These are phyloP conservation scores for Phainopepla nitens DNA, from an alignment of 2,113 vertebrate genomes.

Conservation along the genomic window DNA sequence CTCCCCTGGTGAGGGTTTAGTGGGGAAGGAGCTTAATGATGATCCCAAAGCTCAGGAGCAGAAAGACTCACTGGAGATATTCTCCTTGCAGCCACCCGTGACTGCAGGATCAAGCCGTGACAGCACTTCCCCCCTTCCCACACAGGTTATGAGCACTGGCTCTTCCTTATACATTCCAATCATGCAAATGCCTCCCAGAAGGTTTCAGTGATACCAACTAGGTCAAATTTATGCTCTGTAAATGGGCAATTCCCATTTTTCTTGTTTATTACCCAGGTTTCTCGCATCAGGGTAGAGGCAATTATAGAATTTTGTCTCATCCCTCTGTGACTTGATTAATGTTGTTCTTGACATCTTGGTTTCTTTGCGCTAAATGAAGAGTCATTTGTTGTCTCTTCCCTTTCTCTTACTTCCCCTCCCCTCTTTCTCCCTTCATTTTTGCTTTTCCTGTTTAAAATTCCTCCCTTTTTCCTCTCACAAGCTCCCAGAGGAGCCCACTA, in stretches of 20 bases:
- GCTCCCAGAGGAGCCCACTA: not conserved
- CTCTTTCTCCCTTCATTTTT: not conserved
- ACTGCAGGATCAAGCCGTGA: not conserved
- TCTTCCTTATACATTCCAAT: not conserved
- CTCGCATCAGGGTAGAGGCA: not conserved
- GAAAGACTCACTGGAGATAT: not conserved
- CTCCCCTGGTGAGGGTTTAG: not conserved
- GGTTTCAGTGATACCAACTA: not conserved
- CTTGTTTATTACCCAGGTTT: conserved; percentile 14
- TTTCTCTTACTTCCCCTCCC: not conserved
- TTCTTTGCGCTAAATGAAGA: not conserved
- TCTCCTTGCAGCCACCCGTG: fast-evolving
- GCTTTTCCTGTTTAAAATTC: not conserved
- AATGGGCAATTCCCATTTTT: conserved; percentile 21
- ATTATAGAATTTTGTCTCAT: conserved; percentile 14
- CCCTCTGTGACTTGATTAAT: not conserved
- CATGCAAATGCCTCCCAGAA: not conserved
- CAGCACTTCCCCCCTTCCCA: not conserved
- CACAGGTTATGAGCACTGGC: not conserved
- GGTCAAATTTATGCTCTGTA: conserved; percentile 15
- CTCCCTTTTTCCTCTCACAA: not conserved
- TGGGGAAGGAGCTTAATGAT: not conserved
- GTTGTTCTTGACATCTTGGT: not conserved
- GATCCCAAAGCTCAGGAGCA: not conserved
- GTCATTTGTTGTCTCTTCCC: not conserved